Evolutionary conservation across 2,888 invertebrate species (phyloP).

Genomic region (Aethes cnicana): DNA sequence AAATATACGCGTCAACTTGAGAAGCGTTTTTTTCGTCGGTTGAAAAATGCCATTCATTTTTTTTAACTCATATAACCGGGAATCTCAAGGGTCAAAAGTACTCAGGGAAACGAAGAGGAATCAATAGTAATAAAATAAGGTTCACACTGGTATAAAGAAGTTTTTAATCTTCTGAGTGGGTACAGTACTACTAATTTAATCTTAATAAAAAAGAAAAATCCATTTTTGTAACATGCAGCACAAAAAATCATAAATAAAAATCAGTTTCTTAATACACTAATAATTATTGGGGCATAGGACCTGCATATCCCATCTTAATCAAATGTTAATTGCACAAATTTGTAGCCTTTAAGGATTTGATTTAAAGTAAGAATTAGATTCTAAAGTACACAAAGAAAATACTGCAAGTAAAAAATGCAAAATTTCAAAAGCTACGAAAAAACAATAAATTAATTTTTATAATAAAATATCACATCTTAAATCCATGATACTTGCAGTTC

Average conservation of each 20-base stretch:
- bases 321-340: slow-evolving; percentile 29
- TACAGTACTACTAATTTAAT: slow-evolving; percentile 39
- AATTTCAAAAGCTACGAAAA: slow-evolving; percentile 34
- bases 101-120: neutral
- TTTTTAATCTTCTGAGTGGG: slow-evolving; percentile 49
- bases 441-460: slow-evolving; percentile 61
- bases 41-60: too few species aligned
- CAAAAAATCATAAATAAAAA: slow-evolving; percentile 36
- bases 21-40: too few species aligned
- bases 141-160: slow-evolving; percentile 68
- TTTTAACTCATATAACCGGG: too few species aligned
- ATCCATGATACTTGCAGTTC: slow-evolving; percentile 75
- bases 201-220: slow-evolving; percentile 35
- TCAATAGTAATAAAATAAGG: slow-evolving; percentile 40
- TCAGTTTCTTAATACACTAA: slow-evolving; percentile 33
- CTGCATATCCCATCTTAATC: slow-evolving; percentile 60
- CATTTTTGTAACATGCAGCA: slow-evolving; percentile 39
- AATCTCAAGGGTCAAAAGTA: too few species aligned
- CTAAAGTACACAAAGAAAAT: slow-evolving; percentile 28
- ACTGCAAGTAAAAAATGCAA: slow-evolving; percentile 32
- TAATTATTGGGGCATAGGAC: slow-evolving; percentile 66
- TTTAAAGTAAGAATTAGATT: slow-evolving; percentile 25
- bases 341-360: slow-evolving; percentile 17
- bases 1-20: too few species aligned
- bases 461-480: slow-evolving; percentile 78